These are phyloP conservation scores for Dascillus cervinus DNA, from an alignment of 2,888 invertebrate species.

Conservation along the genomic window DNA sequence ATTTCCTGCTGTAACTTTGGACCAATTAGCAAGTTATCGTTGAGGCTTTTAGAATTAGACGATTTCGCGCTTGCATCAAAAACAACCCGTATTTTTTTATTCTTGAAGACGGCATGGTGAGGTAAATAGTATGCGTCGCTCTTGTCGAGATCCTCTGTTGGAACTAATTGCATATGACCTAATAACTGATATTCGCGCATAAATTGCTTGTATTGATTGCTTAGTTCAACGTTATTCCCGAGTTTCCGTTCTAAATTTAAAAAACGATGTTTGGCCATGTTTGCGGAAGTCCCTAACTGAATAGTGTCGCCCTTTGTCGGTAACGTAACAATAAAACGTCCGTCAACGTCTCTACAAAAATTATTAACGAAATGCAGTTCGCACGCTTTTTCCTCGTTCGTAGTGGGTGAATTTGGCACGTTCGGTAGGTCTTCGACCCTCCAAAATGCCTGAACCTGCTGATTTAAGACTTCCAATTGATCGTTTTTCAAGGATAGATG, in stretches of 20 bases:
- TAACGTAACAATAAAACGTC: slow-evolving; percentile 15
- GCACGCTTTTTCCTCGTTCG: slow-evolving; percentile 12
- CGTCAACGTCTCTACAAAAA: slow-evolving; percentile 6
- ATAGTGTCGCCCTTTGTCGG: slow-evolving; percentile 12
- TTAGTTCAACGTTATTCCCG: slow-evolving; percentile 10
- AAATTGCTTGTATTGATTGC: slow-evolving; percentile 15
- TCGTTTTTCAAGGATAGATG: no score
- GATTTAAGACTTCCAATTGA: no score
- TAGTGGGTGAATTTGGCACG: slow-evolving; percentile 2
- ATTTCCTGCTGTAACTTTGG: slow-evolving; percentile 12
- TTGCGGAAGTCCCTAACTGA: slow-evolving; percentile 6
- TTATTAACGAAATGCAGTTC: slow-evolving; percentile 18
- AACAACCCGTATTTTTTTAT: slow-evolving; percentile 9
- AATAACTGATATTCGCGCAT: slow-evolving; percentile 18
- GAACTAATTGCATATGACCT: slow-evolving; percentile 17
- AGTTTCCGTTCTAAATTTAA: slow-evolving; percentile 15
- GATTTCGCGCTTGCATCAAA: slow-evolving; percentile 11
- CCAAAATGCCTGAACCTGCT: slow-evolving; percentile 14
- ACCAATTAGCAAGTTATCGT: slow-evolving; percentile 8
- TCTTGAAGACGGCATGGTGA: slow-evolving; percentile 15
- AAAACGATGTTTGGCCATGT: slow-evolving; percentile 12
- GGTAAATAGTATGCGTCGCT: slow-evolving; percentile 16
- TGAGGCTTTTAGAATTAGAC: slow-evolving; percentile 7
- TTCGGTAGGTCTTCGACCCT: slow-evolving; percentile 13
- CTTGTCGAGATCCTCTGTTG: no score